A percentile compares a stretch with the other conserved stretches of the same genome.
Conservation (phyloP, 1,140 invertebrate genomes). For the Magallana ariakensis region DNA sequence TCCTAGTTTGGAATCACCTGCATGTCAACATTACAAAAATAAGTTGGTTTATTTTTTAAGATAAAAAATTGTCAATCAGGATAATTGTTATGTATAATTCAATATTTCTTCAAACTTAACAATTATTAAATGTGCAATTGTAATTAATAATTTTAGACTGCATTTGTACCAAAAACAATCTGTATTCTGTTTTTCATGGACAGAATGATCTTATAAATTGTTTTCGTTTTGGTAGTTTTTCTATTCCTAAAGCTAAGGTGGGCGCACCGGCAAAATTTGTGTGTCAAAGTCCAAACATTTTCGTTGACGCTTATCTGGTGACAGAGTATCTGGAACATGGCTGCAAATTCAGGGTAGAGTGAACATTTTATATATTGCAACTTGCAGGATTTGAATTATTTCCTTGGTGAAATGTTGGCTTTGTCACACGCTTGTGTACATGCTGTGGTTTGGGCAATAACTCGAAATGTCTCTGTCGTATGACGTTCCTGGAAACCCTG, state of each 20-base stretch:
- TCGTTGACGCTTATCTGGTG: background rate
- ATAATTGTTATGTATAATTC: background rate
- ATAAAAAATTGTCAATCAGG: background rate
- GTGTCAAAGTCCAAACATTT: conserved; percentile 24
- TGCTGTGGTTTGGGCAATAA: no score
- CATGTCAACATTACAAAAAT: no score
- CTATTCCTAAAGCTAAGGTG: background rate
- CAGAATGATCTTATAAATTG: no score
- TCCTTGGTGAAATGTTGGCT: no score
- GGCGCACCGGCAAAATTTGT: background rate
- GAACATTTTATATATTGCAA: background rate
- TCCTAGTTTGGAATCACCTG: background rate
- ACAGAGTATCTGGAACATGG: conserved; percentile 47
- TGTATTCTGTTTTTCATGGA: no score
- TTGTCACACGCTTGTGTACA: no score
- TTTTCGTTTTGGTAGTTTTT: background rate
- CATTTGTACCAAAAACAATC: no score
- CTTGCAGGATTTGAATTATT: background rate
- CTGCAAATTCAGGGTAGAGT: conserved; percentile 67
- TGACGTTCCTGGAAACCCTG: no score
- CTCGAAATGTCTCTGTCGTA: no score
- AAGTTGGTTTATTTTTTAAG: background rate
- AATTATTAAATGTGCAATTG: no score
- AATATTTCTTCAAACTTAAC: no score
- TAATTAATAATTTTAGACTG: no score